phyloP scores from a whole-genome alignment of 37 sponge, comb jelly and placozoan species.

The Cliona cf. orientalis region DNA sequence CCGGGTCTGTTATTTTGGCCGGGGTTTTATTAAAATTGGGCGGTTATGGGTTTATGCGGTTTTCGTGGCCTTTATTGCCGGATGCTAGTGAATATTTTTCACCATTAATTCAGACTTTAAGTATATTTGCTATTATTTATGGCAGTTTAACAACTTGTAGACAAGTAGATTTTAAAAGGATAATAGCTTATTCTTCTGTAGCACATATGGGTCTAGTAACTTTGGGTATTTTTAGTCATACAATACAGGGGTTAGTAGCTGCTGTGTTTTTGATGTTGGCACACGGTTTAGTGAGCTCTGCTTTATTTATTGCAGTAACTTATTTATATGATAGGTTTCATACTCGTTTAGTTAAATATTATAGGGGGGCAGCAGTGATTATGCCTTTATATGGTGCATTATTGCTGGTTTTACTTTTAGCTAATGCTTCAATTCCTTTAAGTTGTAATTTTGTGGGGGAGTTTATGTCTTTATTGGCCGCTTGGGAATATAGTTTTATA shows the following conservation, averaged over 20 bases:
- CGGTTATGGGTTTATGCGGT: constrained; percentile 83
- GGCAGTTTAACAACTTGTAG: constrained; percentile 74
- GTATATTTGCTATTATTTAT: constrained; percentile 74
- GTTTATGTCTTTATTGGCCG: constrained; percentile 77
- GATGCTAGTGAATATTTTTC: constrained; percentile 75
- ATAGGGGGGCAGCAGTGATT: constrained; percentile 71
- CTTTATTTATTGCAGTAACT: constrained; percentile 85
- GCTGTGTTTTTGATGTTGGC: constrained; percentile 86
- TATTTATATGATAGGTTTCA: constrained; percentile 79
- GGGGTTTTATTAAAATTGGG: constrained; percentile 85
- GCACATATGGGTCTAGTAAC: constrained; percentile 91
- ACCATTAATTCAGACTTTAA: constrained; percentile 71
- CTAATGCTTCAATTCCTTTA: constrained; percentile 82
- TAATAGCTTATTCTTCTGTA: constrained; percentile 86
- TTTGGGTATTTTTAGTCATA: constrained; percentile 78
- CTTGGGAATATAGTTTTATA: constrained; percentile 75
- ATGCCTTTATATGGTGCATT: constrained; percentile 66
- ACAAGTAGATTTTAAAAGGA: constrained; percentile 73
- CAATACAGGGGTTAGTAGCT: constrained; percentile 61
- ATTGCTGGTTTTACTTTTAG: constrained; percentile 69
- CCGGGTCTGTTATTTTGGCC: constrained; percentile 84
- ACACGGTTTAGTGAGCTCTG: constrained; percentile 86
- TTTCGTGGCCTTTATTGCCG: constrained; percentile 79
- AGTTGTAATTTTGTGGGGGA: constrained; percentile 90
- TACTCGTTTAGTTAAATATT: constrained; percentile 77